Base-by-base conservation (phyloP, 2,113 vertebrate genomes). In the Misgurnus mizolepis region DNA sequence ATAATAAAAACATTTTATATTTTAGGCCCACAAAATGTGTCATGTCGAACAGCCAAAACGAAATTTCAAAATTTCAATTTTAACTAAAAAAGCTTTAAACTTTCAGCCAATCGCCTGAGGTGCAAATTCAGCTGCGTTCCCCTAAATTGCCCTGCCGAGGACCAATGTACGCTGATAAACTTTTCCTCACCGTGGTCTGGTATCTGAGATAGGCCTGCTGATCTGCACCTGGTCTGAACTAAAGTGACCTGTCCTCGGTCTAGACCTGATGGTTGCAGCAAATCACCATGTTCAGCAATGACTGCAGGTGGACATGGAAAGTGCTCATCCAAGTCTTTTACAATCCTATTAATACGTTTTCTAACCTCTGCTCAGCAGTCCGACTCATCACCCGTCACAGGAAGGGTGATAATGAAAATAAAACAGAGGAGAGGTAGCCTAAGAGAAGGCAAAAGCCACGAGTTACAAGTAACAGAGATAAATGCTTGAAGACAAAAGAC, bases 171-270 rank as follows among this genome's bases (percentile, higher is more conserved):
- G 27, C 9, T 12, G 49, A 12, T 12, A 12, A 4, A 12, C 12
- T 50, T 71, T 45, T 70, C 56, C 58, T 17, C 17, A 8, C 67
- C 34, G 15, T 67, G 50, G 50, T 41, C 34, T 12, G 55, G 60
- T 12, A 22, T 47, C 68, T 0, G 5, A 78, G 60, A 41, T 60
- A n/a, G 55, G 41, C 17, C 74, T 41, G 73, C 56, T 69, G 58
- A 82, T 58, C 83, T 74, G 79, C 83, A 74, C 75, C 83, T 78
- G 76, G 18, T 55, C 56, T 34, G 60, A 66, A 76, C 49, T 50
- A 27, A 60, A 76, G n/a, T 70, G 61, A 50, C 65, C 80, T n/a
- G 34, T 45, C 45, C 67, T 61, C n/a, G 8, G 69, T 68, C 64
- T 15, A 64, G 67, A 45, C 65, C 43, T 67, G 62, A 65, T 41